Evolutionary conservation across 2,797 vertebrate species (phyloP).

Genomic region (Poeciliopsis turneri): DNA sequence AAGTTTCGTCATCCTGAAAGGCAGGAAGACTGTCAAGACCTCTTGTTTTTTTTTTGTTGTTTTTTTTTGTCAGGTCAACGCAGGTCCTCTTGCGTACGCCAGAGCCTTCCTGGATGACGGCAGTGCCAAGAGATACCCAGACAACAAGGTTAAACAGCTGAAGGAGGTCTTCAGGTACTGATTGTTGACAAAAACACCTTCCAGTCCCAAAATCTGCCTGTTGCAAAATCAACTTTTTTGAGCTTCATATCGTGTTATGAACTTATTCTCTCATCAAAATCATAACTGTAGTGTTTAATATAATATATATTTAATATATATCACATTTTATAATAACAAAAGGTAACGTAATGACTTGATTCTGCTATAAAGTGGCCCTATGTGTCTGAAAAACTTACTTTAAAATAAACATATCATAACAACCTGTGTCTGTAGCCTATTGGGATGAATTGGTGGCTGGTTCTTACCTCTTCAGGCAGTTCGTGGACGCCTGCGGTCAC

Average conservation of each 20-base stretch:
- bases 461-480: constrained; percentile 82
- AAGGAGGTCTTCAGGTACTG: constrained; percentile 99
- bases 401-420: too few relatives aligned
- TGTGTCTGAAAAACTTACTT: too few relatives aligned
- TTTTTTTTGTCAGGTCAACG: constrained; percentile 86
- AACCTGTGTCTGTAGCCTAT: neutral
- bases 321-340: too few relatives aligned
- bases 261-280: too few relatives aligned
- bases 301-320: too few relatives aligned
- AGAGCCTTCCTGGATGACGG: constrained; percentile 94
- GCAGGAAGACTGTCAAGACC: neutral
- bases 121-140: constrained; percentile 92
- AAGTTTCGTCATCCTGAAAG: neutral
- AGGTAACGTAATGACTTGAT: too few relatives aligned
- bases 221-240: too few relatives aligned
- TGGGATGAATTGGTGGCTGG: neutral
- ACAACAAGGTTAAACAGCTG: constrained; percentile 96
- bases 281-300: too few relatives aligned
- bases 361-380: too few relatives aligned
- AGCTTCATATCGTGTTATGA: too few relatives aligned
- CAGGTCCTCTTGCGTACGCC: constrained; percentile 95
- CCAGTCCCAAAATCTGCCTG: neutral
- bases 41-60: neutral
- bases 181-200: constrained; percentile 75
- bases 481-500: constrained; percentile 95